phyloP scores from a whole-genome alignment of 2,113 vertebrate species.

The Sylvietta virens region DNA sequence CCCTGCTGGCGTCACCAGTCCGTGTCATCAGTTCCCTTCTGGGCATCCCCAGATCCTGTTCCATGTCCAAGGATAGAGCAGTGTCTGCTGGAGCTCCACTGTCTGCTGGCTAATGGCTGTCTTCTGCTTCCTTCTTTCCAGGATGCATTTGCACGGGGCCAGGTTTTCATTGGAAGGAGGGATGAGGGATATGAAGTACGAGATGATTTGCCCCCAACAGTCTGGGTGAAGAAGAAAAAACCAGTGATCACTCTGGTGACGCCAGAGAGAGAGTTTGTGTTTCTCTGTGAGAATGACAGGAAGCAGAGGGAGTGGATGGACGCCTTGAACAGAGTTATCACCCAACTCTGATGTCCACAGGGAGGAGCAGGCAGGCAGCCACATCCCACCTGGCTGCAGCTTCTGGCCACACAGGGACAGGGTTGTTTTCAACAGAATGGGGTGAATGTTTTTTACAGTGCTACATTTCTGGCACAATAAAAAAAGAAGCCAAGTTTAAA shows the following conservation, averaged over 20 bases:
- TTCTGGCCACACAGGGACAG: neutral
- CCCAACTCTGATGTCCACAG: constrained; percentile 47
- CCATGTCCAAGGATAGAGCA: neutral
- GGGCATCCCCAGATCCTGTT: neutral
- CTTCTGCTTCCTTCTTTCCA: constrained; percentile 43
- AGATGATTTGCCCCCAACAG: constrained; percentile 69
- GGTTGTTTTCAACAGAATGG: neutral
- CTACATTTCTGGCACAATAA: neutral
- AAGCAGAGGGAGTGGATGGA: constrained; percentile 88
- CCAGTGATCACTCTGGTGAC: constrained; percentile 78
- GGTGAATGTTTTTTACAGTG: neutral
- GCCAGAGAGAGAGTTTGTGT: constrained; percentile 79
- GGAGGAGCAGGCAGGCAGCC: neutral
- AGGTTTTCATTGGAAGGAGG: constrained; percentile 81
- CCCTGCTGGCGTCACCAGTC: neutral
- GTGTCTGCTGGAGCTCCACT: neutral
- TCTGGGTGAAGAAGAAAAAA: constrained; percentile 82
- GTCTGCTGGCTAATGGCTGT: neutral
- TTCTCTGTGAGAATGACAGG: constrained; percentile 83
- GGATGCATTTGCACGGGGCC: constrained; percentile 87
- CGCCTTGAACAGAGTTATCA: constrained; percentile 75
- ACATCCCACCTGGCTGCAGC: neutral
- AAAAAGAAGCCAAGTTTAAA: neutral
- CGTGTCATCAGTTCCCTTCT: fast-evolving
- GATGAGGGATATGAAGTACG: constrained; percentile 79